Base-by-base conservation (phyloP, 2,888 invertebrate genomes). In the Tenthredo livida region DNA sequence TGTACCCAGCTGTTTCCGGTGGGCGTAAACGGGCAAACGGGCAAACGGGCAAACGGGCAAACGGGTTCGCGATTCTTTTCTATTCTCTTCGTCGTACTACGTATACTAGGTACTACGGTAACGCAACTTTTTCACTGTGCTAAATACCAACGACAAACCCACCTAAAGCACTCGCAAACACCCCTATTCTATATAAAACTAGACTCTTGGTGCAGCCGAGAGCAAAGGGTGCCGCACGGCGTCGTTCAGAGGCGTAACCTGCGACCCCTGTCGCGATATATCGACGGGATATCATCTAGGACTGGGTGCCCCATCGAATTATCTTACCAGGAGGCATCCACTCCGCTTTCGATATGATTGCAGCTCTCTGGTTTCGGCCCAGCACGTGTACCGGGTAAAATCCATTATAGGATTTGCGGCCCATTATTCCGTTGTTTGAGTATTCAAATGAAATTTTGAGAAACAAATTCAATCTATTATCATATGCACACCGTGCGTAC, bases 1-100 rank as follows among this genome's bases (percentile, higher is more conserved):
- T 25, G 58, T 12, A 61, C 85, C 90, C 93, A 93, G 93, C 93
- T 93, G 93, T 88, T 93, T 93, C 93, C 93, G 93, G 93, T 93
- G 93, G 93, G 93, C 93, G 93, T 93, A 84, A 65, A 90, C 91
- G 90, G 89, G 91, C 89, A 84, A 65, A 90, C 91, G 90, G 89
- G 91, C 89, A 89, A 93, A 92, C 93, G 93, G 93, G 93, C 89
- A 84, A 65, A 90, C 91, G 90, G 89, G 91, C 89, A 89, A 93
- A 92, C 93, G 93, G 93, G 93, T 93, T 86, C 90, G 92, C 92
- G 91, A 93, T 91, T 91, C 91, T 91, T 90, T 89, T 61, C 58
- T 58, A 21, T 40, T 70, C 70, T 10, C 9, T 43, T 21, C 10
- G 1, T 37, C 37, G 37, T 37, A 37, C 29, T n/a, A n/a, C n/a